Evolutionary conservation across 2,888 invertebrate species (phyloP).

Genomic region (Hemaris fuciformis): DNA sequence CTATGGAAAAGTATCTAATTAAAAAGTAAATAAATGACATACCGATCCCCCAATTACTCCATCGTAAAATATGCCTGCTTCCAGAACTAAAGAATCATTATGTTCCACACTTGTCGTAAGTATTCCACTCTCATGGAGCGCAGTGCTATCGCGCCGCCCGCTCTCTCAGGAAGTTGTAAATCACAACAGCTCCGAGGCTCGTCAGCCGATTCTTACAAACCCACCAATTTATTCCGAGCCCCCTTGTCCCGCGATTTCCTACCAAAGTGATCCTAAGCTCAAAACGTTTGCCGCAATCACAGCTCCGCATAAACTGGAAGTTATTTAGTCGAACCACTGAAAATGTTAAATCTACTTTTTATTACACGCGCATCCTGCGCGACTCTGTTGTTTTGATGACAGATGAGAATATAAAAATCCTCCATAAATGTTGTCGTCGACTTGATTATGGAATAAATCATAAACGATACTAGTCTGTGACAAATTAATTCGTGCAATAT

Average conservation of each 20-base stretch:
- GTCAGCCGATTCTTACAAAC: conserved; percentile 50
- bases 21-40: conserved; percentile 6
- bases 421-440: conserved; percentile 21
- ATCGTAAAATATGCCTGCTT: background rate
- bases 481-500: conserved; percentile 6
- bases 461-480: conserved; percentile 11
- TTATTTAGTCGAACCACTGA: conserved; percentile 51
- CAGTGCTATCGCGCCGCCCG: conserved; percentile 49
- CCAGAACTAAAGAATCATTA: conserved; percentile 24
- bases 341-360: conserved; percentile 67
- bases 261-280: conserved; percentile 19
- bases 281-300: conserved; percentile 14
- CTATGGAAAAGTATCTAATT: background rate
- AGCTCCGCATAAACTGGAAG: conserved; percentile 42
- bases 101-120: conserved; percentile 28
- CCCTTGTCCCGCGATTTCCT: conserved; percentile 19
- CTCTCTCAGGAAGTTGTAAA: conserved; percentile 73
- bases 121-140: conserved; percentile 49
- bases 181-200: conserved; percentile 56
- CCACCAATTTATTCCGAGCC: conserved; percentile 44
- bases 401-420: conserved; percentile 39
- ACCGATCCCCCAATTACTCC: conserved; percentile 5
- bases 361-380: conserved; percentile 64
- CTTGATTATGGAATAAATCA: conserved; percentile 37
- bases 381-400: conserved; percentile 37